Percentiles rank a stretch among this genome's conserved stretches.
Evolutionary conservation across 2,888 invertebrate species (phyloP).

Genomic region (Steromphala cineraria): DNA sequence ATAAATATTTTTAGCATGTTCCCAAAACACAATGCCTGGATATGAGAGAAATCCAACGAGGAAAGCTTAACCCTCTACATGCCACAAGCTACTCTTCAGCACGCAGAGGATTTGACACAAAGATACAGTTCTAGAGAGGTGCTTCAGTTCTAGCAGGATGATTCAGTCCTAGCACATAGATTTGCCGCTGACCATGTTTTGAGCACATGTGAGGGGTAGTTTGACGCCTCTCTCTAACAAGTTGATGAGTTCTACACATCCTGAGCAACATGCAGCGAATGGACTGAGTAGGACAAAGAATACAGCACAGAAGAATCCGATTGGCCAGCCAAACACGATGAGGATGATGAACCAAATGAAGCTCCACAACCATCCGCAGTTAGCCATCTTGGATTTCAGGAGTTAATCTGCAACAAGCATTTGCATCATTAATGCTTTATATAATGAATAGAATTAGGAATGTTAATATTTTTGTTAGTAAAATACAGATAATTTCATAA

Average conservation of each 20-base stretch:
- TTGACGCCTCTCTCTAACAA: conserved; percentile 70
- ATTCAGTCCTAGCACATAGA: conserved; percentile 59
- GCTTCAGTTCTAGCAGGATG: not conserved
- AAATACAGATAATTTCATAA: too few relatives aligned
- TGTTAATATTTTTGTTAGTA: too few relatives aligned
- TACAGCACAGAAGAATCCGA: conserved; percentile 70
- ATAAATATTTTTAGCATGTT: too few relatives aligned
- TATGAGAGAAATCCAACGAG: too few relatives aligned
- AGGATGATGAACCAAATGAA: conserved; percentile 73
- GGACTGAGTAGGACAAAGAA: conserved; percentile 74
- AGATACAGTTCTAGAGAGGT: too few relatives aligned
- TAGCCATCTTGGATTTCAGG: conserved; percentile 47
- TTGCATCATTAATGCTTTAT: too few relatives aligned
- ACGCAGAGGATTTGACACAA: too few relatives aligned
- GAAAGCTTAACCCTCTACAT: too few relatives aligned
- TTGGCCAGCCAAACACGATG: conserved; percentile 71
- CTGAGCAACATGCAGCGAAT: conserved; percentile 67
- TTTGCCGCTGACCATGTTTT: conserved; percentile 70
- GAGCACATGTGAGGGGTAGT: conserved; percentile 70
- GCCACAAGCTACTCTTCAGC: too few relatives aligned
- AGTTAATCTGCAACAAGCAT: not conserved
- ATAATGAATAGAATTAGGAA: not conserved
- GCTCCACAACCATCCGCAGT: conserved; percentile 70
- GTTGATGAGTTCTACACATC: conserved; percentile 64
- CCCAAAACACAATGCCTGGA: too few relatives aligned